Evolutionary conservation across 2,113 vertebrate genomes (phyloP).

Genomic region (Clupea harengus): DNA sequence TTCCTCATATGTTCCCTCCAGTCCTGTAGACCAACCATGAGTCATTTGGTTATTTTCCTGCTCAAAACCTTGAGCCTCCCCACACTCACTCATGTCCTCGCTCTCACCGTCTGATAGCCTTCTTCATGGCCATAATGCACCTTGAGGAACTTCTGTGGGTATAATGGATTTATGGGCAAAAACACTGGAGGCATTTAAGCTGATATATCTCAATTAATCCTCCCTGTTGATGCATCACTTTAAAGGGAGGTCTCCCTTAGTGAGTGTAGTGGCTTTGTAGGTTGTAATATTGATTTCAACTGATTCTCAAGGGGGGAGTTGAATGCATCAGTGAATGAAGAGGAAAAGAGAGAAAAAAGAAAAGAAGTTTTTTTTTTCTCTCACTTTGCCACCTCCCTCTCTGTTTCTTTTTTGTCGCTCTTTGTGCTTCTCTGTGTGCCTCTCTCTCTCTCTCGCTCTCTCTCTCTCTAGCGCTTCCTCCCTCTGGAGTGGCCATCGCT

Average conservation of each 20-base stretch:
- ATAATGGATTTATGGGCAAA: not conserved
- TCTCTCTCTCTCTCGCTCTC: not conserved
- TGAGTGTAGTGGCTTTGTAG: not conserved
- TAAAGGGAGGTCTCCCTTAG: not conserved
- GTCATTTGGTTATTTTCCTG: not conserved
- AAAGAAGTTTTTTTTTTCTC: not conserved
- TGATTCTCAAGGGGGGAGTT: not conserved
- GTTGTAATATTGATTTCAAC: not conserved
- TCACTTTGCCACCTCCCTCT: not conserved
- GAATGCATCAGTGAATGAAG: not conserved
- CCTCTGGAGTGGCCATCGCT: conserved; percentile 39
- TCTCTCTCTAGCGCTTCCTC: not conserved
- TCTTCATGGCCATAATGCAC: not conserved
- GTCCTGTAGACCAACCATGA: not conserved
- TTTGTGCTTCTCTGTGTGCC: not conserved
- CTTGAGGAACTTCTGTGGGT: not conserved
- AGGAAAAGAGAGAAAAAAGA: not conserved
- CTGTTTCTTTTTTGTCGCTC: not conserved
- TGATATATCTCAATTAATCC: not conserved
- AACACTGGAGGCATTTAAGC: not conserved
- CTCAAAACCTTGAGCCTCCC: not conserved
- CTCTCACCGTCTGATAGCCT: not conserved
- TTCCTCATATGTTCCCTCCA: not conserved
- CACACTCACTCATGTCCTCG: not conserved
- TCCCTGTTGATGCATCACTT: not conserved